These are phyloP conservation scores for Drosophila takahashii DNA, from an alignment of 1,140 invertebrate species.

Conservation along the genomic window DNA sequence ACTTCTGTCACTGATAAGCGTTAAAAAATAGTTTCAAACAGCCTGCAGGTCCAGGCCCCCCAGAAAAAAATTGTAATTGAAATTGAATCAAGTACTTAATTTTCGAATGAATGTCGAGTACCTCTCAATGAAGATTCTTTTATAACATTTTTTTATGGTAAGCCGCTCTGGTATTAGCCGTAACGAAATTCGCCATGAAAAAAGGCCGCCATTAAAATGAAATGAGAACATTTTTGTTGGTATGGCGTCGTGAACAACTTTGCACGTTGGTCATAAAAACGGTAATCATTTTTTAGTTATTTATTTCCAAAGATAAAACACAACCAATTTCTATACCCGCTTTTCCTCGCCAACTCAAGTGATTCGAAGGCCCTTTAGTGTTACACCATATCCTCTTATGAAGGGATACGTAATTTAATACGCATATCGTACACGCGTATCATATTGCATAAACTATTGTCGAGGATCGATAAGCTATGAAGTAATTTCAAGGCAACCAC, in stretches of 20 bases:
- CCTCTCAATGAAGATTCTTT: slow-evolving; percentile 35
- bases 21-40: background rate
- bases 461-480: slow-evolving; percentile 7
- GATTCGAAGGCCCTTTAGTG: slow-evolving; percentile 19
- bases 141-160: slow-evolving; percentile 19
- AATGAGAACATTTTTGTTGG: slow-evolving; percentile 37
- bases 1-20: slow-evolving; percentile 27
- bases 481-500: slow-evolving; percentile 9
- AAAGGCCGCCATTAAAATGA: slow-evolving; percentile 31
- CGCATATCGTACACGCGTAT: slow-evolving; percentile 10
- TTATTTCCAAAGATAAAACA: slow-evolving; percentile 38
- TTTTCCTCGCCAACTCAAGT: background rate
- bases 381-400: slow-evolving; percentile 22
- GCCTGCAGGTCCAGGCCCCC: slow-evolving; percentile 16
- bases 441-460: slow-evolving; percentile 16
- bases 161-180: slow-evolving; percentile 19
- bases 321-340: slow-evolving; percentile 15
- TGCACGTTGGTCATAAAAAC: slow-evolving; percentile 33
- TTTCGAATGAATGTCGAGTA: slow-evolving; percentile 2
- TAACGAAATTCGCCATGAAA: slow-evolving; percentile 16
- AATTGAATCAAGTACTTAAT: slow-evolving; percentile 26
- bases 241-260: slow-evolving; percentile 16
- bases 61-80: slow-evolving; percentile 8
- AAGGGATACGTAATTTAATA: slow-evolving; percentile 12
- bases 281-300: slow-evolving; percentile 45